A percentile compares a stretch with the other conserved stretches of the same genome.
These are phyloP conservation scores for Lutraria lutraria DNA, from an alignment of 2,888 invertebrate genomes.

Conservation along the genomic window DNA sequence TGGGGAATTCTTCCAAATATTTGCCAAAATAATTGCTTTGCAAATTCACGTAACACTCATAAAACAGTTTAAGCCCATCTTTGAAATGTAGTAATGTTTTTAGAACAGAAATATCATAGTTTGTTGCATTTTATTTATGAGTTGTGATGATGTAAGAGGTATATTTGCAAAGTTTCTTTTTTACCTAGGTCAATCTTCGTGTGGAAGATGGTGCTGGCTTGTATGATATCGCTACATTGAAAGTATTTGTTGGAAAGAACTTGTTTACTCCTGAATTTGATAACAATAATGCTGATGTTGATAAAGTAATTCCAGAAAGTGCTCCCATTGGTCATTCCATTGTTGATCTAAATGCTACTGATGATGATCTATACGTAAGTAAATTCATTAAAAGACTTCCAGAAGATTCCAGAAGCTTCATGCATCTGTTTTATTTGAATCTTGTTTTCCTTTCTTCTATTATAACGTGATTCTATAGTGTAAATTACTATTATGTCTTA, in stretches of 20 bases:
- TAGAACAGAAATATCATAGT: too few relatives aligned
- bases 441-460: not conserved
- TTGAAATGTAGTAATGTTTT: too few relatives aligned
- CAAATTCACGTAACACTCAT: too few relatives aligned
- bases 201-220: constrained; percentile 69
- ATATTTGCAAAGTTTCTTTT: not conserved
- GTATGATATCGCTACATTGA: constrained; percentile 63
- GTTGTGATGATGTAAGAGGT: too few relatives aligned
- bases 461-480: too few relatives aligned
- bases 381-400: not conserved
- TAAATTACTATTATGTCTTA: too few relatives aligned
- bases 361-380: constrained; percentile 74
- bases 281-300: constrained; percentile 48
- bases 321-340: constrained; percentile 51
- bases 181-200: constrained; percentile 64
- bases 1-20: too few relatives aligned
- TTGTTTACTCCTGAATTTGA: constrained; percentile 56
- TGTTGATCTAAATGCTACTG: constrained; percentile 60
- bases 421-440: not conserved
- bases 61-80: too few relatives aligned
- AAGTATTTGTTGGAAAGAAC: constrained; percentile 73
- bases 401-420: not conserved
- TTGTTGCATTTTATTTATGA: too few relatives aligned
- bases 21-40: too few relatives aligned
- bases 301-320: constrained; percentile 66